phyloP scores from a whole-genome alignment of 2,113 vertebrate species.

The human (Homo sapiens) region GRCh38 chr11:116963001-116963500 shows the following conservation, averaged over 20 bases:
- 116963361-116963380: not conserved
- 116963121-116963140: slow-evolving; percentile 16
- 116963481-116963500: not conserved
- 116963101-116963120: not conserved
- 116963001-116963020: not conserved
- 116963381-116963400: slow-evolving; percentile 1
- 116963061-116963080: not conserved
- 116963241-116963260: not conserved
- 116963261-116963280: not conserved
- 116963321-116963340: not conserved
- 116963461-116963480: not conserved
- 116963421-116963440: not conserved
- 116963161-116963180: slow-evolving; percentile 44
- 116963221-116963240: not conserved
- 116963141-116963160: not conserved
- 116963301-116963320: not conserved
- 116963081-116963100: not conserved
- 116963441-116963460: not conserved
- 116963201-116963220: not conserved
- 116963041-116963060: not conserved
- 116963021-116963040: slow-evolving; percentile 1
- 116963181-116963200: not conserved
- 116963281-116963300: not conserved
- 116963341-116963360: not conserved
- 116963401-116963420: slow-evolving; percentile 20